Evolutionary conservation across 1,140 invertebrate species (phyloP), one percentile per base, ranked within the genome.

Genomic region (Drosophila repletoides): DNA sequence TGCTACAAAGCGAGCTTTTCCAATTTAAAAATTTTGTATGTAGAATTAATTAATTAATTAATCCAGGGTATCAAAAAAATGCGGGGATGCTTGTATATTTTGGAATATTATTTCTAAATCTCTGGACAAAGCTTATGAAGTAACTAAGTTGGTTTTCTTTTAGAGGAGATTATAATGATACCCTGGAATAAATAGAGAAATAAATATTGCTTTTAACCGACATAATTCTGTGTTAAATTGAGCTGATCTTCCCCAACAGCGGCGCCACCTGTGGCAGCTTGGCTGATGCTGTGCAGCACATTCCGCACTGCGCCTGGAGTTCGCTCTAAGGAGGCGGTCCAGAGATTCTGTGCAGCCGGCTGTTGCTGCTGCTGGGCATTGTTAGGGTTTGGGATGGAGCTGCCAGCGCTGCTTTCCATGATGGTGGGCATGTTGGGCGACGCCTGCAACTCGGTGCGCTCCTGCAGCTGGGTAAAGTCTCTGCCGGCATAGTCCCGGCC

Each of bases 161-260:
- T n/a, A n/a, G n/a, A n/a, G n/a, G 24, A 28, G 46, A 58, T 36
- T 12, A 17, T 14, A 3, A 10, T 6, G 7, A 51, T 9, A 22
- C 6, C 6, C 12, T 31, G 5, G 5, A n/a, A 5, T 63, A n/a
- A n/a, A n/a, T n/a, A n/a, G n/a, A n/a, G n/a, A n/a, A n/a, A n/a
- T n/a, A n/a, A n/a, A n/a, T n/a, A n/a, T n/a, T n/a, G n/a, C n/a
- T n/a, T n/a, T n/a, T 69, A 88, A 2, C 31, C 77, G 38, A 80
- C 61, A 79, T 89, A 89, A 34, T 90, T 89, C 10, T 81, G 72
- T 3, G 86, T 88, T 31, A 89, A 33, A 68, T 89, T 89, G 0
- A 77, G 70, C 34, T 86, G 72, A 60, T 89, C 89, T 19, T 89
- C 89, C 33, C 64, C 52, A 3, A 68, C 68, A 5, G 21, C 9